Evolutionary conservation across 2,113 vertebrate species (phyloP), one percentile per base, ranked within the genome.

Genomic region (Mola mola): DNA sequence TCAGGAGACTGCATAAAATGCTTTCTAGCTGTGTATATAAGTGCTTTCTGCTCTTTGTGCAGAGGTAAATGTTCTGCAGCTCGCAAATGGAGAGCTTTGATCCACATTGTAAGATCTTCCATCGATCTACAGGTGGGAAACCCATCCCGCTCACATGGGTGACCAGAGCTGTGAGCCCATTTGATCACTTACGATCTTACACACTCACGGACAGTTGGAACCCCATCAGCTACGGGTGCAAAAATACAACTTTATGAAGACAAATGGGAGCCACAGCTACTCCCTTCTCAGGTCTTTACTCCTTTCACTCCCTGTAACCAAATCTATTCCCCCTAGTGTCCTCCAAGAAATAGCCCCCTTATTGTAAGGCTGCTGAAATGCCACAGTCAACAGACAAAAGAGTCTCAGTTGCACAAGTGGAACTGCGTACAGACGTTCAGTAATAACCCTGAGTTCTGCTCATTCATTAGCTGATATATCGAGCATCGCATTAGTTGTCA

Each of bases 1-100:
- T n/a, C n/a, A n/a, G n/a, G n/a, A n/a, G n/a, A n/a, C n/a, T n/a
- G n/a, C n/a, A 22, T 16, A 34, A 69, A 78, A 59, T 55, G 60
- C 48, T 70, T 22, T 79, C 79, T 74, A 70, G 72, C 72, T 86
- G 81, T 72, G 76, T 59, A 16, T 33, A 31, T 43, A 66, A 79
- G 60, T 61, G 72, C 70, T 63, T 36, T 50, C 21, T 59, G 33
- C 36, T 47, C n/a, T 66, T 66, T 64, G 56, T 67, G 37, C 31
- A 43, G n/a, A 57, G 15, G 41, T 62, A 61, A 43, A 36, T 9
- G 36, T 55, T 21, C 65, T 37, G 66, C 63, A 58, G 61, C 47
- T 53, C 25, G 34, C 40, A 52, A 29, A 64, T 33, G 37, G 48
- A 72, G 51, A 63, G 67, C 53, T 87, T 85, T 82, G 58, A 77